Base-by-base conservation (phyloP, 2,888 invertebrate species). In the Julus scandinavius region DNA sequence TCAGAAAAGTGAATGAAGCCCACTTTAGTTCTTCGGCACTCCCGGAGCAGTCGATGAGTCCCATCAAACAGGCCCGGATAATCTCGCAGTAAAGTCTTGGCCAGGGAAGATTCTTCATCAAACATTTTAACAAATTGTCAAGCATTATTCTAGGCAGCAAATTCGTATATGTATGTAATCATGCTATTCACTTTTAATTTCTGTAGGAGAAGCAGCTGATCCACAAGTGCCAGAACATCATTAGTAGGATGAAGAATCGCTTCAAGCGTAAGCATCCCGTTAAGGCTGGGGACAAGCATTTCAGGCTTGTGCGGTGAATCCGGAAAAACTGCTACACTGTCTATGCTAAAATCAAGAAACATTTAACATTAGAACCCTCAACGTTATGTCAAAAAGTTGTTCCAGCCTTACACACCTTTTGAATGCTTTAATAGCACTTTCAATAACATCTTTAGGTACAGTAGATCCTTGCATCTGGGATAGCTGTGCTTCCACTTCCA, bases 1-100 rank as follows among this genome's bases (percentile, higher is more conserved):
- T 98, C 11, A 98, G 94, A 91, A 98, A 98, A 0, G 97, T 96
- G 91, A 98, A 98, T 13, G 98, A 97, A 17, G 97, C 97, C 97
- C 98, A 98, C 91, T 97, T 95, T 5, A 97, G 95, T 91, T 98
- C 97, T 90, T 96, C 96, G 11, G 95, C 94, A 85, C 96, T 96
- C 90, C 96, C 96, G 87, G 95, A 95, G 0, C 96, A 96, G 92
- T 97, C 97, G 91, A 97, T 96, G 5, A 98, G 93, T n/a, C 97
- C 97, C 91, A 98, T 95, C 89, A 98, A 95, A 91, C 97, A 97
- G 0, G 97, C 96, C 90, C 98, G 94, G 90, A 98, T 96, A 50
- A 98, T 94, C 93, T 98, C 98, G 91, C 96, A 96, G 91, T 96
- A 98, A 0, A 98, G 92, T 90, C 97, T 94, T 0, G 96, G 94